Percentiles rank a stretch among this genome's conserved stretches.
Evolutionary conservation across 2,888 invertebrate species (phyloP).

Genomic region (Exocentrus adspersus): DNA sequence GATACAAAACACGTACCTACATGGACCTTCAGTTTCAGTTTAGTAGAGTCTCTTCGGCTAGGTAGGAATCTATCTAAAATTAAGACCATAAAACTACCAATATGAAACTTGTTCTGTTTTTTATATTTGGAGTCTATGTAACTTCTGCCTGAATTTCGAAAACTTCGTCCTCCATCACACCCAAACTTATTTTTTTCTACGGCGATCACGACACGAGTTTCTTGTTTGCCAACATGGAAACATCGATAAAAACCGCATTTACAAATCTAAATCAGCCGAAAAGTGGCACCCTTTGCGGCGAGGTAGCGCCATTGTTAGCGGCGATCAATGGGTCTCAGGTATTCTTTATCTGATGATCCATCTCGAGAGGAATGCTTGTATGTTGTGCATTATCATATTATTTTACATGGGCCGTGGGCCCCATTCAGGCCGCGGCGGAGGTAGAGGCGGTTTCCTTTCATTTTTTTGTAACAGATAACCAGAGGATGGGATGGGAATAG

Average conservation of each 20-base stretch:
- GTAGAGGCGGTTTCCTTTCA: not conserved
- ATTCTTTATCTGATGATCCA: constrained; percentile 38
- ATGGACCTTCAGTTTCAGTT: no score
- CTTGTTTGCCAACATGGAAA: constrained; percentile 18
- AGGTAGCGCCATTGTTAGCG: constrained; percentile 40
- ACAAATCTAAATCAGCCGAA: constrained; percentile 44
- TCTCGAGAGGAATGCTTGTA: constrained; percentile 42
- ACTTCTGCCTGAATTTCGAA: not conserved
- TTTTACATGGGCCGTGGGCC: constrained; percentile 37
- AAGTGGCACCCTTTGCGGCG: constrained; percentile 43
- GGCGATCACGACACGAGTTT: constrained; percentile 3
- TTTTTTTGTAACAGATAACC: no score
- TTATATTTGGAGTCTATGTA: no score
- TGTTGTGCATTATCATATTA: constrained; percentile 45
- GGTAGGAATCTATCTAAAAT: no score
- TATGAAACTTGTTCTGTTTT: not conserved
- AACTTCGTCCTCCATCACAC: not conserved
- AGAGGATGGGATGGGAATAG: not conserved
- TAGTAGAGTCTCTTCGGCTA: no score
- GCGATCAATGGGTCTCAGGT: constrained; percentile 43
- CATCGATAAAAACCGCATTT: constrained; percentile 42
- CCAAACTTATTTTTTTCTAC: not conserved
- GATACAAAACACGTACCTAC: no score
- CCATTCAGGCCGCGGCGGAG: constrained; percentile 35
- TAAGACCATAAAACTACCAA: not conserved